Base-by-base conservation (phyloP, 2,797 vertebrate genomes). In the Gallirallus australis region DNA sequence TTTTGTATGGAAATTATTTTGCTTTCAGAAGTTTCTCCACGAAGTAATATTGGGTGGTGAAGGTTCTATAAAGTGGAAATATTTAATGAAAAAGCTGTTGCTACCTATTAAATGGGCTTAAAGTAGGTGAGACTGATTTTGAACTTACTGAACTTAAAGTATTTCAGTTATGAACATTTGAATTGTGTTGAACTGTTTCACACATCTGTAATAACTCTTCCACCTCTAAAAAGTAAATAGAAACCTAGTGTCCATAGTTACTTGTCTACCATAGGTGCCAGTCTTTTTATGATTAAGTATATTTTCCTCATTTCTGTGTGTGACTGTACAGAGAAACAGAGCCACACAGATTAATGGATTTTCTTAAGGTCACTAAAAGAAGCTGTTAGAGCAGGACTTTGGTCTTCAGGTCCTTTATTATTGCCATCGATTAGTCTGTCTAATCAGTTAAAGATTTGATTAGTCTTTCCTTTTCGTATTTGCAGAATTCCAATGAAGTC, bases 31-130 rank as follows among this genome's bases (percentile, higher is more conserved):
- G 11, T 23, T n/a, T 78, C 31, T 84, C 54, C 3, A 5, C 8
- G 31, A 80, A 87, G 28, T 59, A 53, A 75, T 0, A 6, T 45
- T 63, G 27, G 12, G n/a, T 85, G 42, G 56, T 89, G 35, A 77
- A 57, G 64, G 23, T 92, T 78, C 68, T 71, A 5, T 71, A 45
- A 80, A 60, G 24, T 89, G 78, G 68, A 92, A 94, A 76, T 87
- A 82, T 42, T 89, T 79, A 82, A 88, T 82, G 77, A 90, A 83
- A 90, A 91, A 75, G 13, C 61, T 86, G 42, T 83, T 31, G 7
- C 33, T 90, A 4, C 15, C n/a, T 70, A 75, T 85, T 94, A 64
- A 92, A 66, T 30, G 0, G 48, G 30, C 30, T 90, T 91, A 52
- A 93, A 90, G 81, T 52, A 81, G 25, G 25, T 88, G 23, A 77